Percentiles rank a stretch among this genome's conserved stretches.
These are phyloP conservation scores for Conops quadrifasciatus DNA, from an alignment of 2,888 invertebrate genomes.

Conservation along the genomic window DNA sequence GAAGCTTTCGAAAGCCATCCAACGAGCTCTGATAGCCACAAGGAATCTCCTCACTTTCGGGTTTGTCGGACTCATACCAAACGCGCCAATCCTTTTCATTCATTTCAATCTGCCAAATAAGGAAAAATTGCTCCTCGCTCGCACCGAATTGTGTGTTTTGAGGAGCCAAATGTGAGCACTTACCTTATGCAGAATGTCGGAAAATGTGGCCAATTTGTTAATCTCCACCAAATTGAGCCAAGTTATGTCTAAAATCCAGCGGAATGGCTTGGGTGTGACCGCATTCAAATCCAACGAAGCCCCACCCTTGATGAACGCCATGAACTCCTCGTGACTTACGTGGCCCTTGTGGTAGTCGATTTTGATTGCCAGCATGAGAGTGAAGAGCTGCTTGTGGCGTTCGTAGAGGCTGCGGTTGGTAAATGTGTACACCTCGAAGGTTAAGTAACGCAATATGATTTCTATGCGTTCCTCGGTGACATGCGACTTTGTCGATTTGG, in stretches of 20 bases:
- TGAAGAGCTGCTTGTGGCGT: constrained; percentile 90
- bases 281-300: constrained; percentile 93
- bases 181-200: constrained; percentile 80
- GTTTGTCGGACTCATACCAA: constrained; percentile 93
- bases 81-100: constrained; percentile 88
- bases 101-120: constrained; percentile 72
- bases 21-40: constrained; percentile 86
- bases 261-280: constrained; percentile 90
- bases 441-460: constrained; percentile 88
- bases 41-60: constrained; percentile 90
- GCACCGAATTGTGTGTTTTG: neutral
- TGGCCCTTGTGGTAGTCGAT: constrained; percentile 85
- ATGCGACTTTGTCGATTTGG: constrained; percentile 85
- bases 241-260: constrained; percentile 94
- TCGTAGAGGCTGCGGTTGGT: constrained; percentile 93
- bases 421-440: constrained; percentile 91
- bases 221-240: constrained; percentile 97
- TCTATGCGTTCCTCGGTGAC: constrained; percentile 86
- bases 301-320: constrained; percentile 95
- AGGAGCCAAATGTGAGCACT: constrained; percentile 40
- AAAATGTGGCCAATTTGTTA: constrained; percentile 82
- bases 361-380: constrained; percentile 93
- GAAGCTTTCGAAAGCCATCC: constrained; percentile 87
- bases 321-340: constrained; percentile 90
- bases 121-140: neutral